Evolutionary conservation across 1,140 invertebrate species (phyloP).

Genomic region (Drosophila melanica): DNA sequence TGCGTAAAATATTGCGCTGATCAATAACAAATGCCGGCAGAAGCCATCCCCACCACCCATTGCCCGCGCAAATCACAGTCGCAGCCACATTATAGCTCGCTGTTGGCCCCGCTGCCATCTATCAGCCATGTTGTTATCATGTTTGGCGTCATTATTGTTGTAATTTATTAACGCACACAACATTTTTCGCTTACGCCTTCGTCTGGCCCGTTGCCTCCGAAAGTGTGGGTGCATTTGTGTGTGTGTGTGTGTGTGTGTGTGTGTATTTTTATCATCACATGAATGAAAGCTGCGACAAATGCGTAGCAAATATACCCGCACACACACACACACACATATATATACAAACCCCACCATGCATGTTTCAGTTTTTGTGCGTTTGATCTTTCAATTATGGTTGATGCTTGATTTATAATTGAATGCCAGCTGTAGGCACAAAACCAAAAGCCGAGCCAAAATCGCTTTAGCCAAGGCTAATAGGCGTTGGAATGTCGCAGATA

Average conservation of each 20-base stretch:
- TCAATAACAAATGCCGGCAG: conserved; percentile 72
- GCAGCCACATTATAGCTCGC: conserved; percentile 15
- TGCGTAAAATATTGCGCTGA: conserved; percentile 81
- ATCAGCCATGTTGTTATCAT: conserved; percentile 72
- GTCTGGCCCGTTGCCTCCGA: background rate
- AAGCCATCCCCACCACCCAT: background rate
- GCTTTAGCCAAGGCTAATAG: background rate
- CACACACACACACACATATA: conserved; percentile 6
- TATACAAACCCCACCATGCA: conserved; percentile 10
- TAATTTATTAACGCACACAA: conserved; percentile 78
- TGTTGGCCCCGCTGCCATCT: conserved; percentile 33
- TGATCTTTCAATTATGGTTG: conserved; percentile 79
- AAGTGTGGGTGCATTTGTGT: background rate
- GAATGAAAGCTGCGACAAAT: conserved; percentile 65
- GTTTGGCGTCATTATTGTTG: conserved; percentile 81
- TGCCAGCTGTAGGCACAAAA: conserved; percentile 55
- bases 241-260: conserved; percentile 10
- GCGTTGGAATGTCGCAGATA: conserved; percentile 21
- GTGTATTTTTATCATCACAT: conserved; percentile 54
- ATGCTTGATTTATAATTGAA: conserved; percentile 77
- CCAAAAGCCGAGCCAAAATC: conserved; percentile 6
- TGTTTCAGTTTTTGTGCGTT: conserved; percentile 56
- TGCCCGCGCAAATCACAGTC: conserved; percentile 28
- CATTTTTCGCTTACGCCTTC: conserved; percentile 62
- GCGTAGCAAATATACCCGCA: conserved; percentile 40